A percentile compares a stretch with the other conserved stretches of the same genome.
phyloP scores from a whole-genome alignment of 2,113 vertebrate genomes.

The Trochalopteron elliotii region DNA sequence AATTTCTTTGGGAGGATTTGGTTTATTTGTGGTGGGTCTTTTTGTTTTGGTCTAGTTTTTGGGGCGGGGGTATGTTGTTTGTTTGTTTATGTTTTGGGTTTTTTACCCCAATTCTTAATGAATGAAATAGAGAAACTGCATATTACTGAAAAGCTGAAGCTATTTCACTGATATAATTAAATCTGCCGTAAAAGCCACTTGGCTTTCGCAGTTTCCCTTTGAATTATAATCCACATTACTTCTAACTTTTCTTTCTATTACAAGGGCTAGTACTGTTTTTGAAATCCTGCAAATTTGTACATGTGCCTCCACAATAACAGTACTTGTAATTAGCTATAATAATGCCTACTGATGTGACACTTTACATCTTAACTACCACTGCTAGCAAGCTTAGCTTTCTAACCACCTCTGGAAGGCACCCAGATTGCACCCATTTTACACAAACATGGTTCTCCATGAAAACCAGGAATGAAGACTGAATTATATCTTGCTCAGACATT shows the following conservation, averaged over 20 bases:
- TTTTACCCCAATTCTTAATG: not conserved
- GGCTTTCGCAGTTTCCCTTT: not conserved
- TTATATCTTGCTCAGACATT: not conserved
- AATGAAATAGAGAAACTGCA: not conserved
- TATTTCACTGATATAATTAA: not conserved
- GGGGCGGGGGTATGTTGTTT: fast-evolving
- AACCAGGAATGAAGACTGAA: not conserved
- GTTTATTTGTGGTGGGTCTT: not conserved
- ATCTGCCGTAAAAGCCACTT: not conserved
- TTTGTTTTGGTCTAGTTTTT: not conserved
- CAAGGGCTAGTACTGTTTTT: not conserved
- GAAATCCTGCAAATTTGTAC: not conserved
- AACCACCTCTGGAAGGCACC: not conserved
- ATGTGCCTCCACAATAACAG: not conserved
- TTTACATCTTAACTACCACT: not conserved
- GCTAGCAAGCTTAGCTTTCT: not conserved
- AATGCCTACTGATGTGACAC: not conserved
- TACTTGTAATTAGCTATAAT: not conserved
- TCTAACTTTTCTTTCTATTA: not conserved
- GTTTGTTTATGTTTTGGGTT: not conserved
- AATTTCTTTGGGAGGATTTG: not conserved
- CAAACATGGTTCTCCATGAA: not conserved
- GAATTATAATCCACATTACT: not conserved
- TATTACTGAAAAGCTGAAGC: not conserved
- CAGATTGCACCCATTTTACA: not conserved